These are phyloP conservation scores for Hirtodrosophila alboralis DNA, from an alignment of 2,888 invertebrate species.

Conservation along the genomic window DNA sequence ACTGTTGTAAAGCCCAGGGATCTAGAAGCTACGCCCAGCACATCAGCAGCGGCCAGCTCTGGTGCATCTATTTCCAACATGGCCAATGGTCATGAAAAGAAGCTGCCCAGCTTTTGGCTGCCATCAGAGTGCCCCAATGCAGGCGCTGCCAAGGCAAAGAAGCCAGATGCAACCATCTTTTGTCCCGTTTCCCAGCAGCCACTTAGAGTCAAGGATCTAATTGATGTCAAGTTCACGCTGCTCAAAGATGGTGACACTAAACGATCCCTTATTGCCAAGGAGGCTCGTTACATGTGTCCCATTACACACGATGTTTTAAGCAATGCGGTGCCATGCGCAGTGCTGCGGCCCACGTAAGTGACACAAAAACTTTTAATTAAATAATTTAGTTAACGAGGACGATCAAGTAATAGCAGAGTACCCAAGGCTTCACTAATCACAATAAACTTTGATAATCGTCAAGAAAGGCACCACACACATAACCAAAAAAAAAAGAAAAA, in stretches of 20 bases:
- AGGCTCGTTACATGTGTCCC: slow-evolving; percentile 98
- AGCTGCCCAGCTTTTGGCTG: slow-evolving; percentile 98
- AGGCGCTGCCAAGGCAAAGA: slow-evolving; percentile 88
- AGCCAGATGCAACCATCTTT: slow-evolving; percentile 88
- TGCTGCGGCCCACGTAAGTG: slow-evolving; percentile 93
- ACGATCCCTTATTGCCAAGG: slow-evolving; percentile 93
- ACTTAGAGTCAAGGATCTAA: slow-evolving; percentile 95
- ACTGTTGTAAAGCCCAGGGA: slow-evolving; percentile 48
- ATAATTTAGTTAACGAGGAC: too few relatives aligned
- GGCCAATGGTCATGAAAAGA: slow-evolving; percentile 90
- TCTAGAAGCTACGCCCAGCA: slow-evolving; percentile 34
- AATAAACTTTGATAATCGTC: too few relatives aligned
- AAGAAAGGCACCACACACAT: too few relatives aligned
- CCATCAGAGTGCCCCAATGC: slow-evolving; percentile 96
- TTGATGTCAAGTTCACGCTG: slow-evolving; percentile 95
- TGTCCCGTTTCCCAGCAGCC: slow-evolving; percentile 94
- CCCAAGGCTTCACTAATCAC: too few relatives aligned
- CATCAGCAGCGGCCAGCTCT: slow-evolving; percentile 43
- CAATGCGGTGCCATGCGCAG: slow-evolving; percentile 97
- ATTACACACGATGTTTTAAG: slow-evolving; percentile 97
- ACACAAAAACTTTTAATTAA: neutral
- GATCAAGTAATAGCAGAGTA: too few relatives aligned
- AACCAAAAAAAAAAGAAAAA: too few relatives aligned
- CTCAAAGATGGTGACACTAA: slow-evolving; percentile 95
- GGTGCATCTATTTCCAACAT: slow-evolving; percentile 87